Conservation (phyloP, 1,140 invertebrate species). For the Drosophila asahinai region DNA sequence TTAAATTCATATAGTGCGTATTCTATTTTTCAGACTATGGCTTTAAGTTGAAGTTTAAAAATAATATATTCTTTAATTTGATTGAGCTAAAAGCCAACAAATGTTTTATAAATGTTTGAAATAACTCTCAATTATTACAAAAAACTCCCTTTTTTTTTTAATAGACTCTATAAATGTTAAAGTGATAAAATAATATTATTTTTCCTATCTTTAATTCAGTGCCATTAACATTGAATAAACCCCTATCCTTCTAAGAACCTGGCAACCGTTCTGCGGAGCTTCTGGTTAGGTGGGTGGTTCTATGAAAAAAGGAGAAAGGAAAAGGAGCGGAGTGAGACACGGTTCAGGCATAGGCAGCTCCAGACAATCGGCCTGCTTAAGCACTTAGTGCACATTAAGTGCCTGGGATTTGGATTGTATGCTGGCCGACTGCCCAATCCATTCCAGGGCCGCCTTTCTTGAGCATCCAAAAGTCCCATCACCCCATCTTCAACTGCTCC, state of each 20-base stretch:
- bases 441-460: constrained; percentile 19
- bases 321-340: neutral
- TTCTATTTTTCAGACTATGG: no score
- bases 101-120: no score
- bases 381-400: constrained; percentile 68
- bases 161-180: no score
- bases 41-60: no score
- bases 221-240: no score
- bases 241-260: neutral
- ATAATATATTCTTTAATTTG: no score
- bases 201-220: neutral
- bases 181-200: neutral
- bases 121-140: no score
- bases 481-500: constrained; percentile 13
- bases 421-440: constrained; percentile 56
- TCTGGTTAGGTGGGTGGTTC: constrained; percentile 1
- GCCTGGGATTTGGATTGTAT: constrained; percentile 51
- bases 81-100: no score
- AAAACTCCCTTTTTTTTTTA: no score
- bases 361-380: constrained; percentile 57
- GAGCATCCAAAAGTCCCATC: constrained; percentile 6
- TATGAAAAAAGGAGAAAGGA: neutral
- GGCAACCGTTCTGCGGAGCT: neutral
- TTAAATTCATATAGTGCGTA: no score
- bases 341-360: constrained; percentile 32